These are phyloP conservation scores for Motacilla alba DNA, from an alignment of 2,113 vertebrate genomes.

Conservation along the genomic window DNA sequence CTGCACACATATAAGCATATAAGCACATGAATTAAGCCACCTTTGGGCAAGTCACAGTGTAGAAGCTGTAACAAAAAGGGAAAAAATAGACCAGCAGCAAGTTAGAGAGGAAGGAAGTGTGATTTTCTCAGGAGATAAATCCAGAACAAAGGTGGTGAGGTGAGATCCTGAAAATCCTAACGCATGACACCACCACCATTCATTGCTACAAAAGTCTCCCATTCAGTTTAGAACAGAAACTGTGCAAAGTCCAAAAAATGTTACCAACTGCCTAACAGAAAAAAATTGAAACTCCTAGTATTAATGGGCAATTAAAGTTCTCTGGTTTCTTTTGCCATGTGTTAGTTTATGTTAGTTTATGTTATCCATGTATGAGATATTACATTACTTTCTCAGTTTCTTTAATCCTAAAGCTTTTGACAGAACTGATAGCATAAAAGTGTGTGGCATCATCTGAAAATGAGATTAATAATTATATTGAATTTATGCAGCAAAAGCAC, in stretches of 20 bases:
- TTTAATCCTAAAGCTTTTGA: constrained; percentile 10
- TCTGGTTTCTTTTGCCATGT: background rate
- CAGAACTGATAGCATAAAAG: background rate
- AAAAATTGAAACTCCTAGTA: background rate
- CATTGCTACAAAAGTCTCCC: background rate
- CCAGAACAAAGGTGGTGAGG: constrained; percentile 31
- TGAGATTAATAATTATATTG: background rate
- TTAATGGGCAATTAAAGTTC: background rate
- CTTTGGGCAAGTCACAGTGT: background rate
- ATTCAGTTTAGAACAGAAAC: background rate
- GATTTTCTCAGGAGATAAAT: constrained; percentile 35
- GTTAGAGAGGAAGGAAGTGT: background rate
- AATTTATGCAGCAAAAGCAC: background rate
- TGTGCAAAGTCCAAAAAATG: background rate
- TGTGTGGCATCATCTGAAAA: background rate
- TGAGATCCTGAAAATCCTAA: constrained; percentile 35
- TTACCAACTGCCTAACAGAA: background rate
- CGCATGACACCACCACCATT: background rate
- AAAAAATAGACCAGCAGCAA: background rate
- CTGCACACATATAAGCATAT: background rate
- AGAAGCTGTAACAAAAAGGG: background rate
- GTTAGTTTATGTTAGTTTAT: background rate
- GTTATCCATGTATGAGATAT: background rate
- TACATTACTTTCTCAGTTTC: background rate
- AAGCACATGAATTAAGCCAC: background rate